Evolutionary conservation across 53 echinoderm and acorn worm genomes (phyloP), one percentile per base, ranked within the genome.

Genomic region (Holothuria scabra): DNA sequence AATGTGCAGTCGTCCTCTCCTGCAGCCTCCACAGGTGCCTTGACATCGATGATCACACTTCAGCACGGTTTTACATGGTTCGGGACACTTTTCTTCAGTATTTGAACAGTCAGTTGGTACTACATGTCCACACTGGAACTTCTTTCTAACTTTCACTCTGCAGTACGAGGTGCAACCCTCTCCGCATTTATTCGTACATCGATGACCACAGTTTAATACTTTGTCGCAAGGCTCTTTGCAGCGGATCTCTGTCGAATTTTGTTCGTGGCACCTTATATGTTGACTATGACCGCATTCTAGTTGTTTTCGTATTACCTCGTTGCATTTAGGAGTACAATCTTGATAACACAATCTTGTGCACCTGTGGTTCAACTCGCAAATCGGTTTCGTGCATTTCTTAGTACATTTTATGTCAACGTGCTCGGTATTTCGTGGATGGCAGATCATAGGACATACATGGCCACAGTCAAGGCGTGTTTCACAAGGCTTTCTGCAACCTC

Each of bases 11-110:
- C 92, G 85, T 37, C 97, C 97, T 82, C 83, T 57, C 31, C 83
- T 69, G 70, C 97, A 97, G 20, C 60, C 83, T 14, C 97, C 92
- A 34, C 97, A 97, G 2, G 90, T 32, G 31, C 99, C 94, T 19
- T 14, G 22, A 67, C 94, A 94, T 34, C 18, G 33, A 64, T 99
- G 99, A 1, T 83, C 89, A 75, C 99, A 99, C 60, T 85, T 76
- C 29, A 99, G 74, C 12, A 35, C 48, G 21, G 38, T 62, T 8
- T 37, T 34, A 56, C 99, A 99, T 38, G 84, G 70, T 26, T 64
- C 28, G 4, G 92, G 86, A 66, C 99, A 94, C 3, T 75, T 81
- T 0, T 85, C 89, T 18, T 60, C 72, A 9, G 69, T 89, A 58
- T 88, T 90, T 28, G 81, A 84, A 38, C 96, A 96, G 32, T 79